These are phyloP conservation scores for Apogon talboti DNA, from an alignment of 2,797 vertebrate species.

Conservation along the genomic window DNA sequence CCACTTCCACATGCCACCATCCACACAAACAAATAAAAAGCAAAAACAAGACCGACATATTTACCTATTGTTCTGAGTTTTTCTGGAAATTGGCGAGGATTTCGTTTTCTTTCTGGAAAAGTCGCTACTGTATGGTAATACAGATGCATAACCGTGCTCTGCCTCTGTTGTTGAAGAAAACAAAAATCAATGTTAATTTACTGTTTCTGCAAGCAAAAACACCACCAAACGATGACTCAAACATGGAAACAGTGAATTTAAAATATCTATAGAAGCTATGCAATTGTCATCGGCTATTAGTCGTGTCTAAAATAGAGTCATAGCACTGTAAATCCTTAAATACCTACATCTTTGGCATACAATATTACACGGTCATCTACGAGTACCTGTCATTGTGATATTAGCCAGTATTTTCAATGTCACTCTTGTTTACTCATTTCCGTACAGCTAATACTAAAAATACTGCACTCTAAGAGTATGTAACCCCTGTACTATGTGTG, in stretches of 20 bases:
- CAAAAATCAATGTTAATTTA: constrained; percentile 50
- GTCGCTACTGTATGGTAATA: constrained; percentile 95
- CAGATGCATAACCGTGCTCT: constrained; percentile 98
- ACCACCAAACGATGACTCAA: neutral
- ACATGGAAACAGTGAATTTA: neutral
- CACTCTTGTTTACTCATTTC: constrained; percentile 53
- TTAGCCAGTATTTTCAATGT: constrained; percentile 47
- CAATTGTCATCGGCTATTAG: constrained; percentile 31
- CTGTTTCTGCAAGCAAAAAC: neutral
- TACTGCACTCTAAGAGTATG: neutral
- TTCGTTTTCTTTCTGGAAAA: constrained; percentile 97
- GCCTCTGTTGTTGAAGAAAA: constrained; percentile 87
- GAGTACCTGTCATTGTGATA: constrained; percentile 21
- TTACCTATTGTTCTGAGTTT: constrained; percentile 95
- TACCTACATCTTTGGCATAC: neutral
- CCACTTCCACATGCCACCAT: neutral
- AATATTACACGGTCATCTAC: neutral
- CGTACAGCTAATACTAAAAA: constrained; percentile 3
- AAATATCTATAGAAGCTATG: neutral
- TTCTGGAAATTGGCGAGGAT: constrained; percentile 91
- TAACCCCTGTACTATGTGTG: neutral
- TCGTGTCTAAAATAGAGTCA: constrained; percentile 7
- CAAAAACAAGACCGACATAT: constrained; percentile 39
- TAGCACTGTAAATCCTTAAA: neutral
- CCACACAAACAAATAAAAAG: neutral